Percentiles rank a stretch among this genome's conserved stretches.
Conservation (phyloP, 2,797 vertebrate species). For the Eulemur coronatus region DNA sequence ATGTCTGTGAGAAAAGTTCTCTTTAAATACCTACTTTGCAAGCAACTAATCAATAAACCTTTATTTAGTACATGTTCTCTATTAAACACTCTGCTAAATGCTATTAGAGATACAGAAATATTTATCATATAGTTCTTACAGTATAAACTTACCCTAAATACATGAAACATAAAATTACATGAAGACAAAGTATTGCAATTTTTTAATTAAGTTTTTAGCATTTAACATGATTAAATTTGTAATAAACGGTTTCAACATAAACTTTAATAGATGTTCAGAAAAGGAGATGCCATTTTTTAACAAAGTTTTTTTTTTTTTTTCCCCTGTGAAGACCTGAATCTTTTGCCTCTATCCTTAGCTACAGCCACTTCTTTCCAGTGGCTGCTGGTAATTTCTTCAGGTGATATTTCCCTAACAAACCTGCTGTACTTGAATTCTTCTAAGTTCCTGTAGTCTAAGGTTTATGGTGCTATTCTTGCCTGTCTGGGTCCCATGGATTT, state of each 20-base stretch:
- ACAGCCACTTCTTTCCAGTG: not conserved
- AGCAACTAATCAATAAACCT: not conserved
- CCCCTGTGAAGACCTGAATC: not conserved
- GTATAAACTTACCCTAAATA: not conserved
- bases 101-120: not conserved
- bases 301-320: not conserved
- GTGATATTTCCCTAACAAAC: not conserved
- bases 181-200: not conserved
- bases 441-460: not conserved
- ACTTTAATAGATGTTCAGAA: not conserved
- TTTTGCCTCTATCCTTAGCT: not conserved
- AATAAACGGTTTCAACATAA: not conserved
- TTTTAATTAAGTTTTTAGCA: not conserved
- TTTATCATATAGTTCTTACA: not conserved
- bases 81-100: not conserved
- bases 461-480: not conserved
- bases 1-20: not conserved
- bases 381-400: not conserved
- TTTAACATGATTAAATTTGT: not conserved
- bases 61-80: not conserved
- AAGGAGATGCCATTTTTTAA: not conserved
- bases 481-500: not conserved
- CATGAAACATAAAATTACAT: not conserved
- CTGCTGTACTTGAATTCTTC: not conserved
- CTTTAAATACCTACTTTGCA: not conserved